Base-by-base conservation (phyloP, 2,113 vertebrate species). In the Rynchops niger region DNA sequence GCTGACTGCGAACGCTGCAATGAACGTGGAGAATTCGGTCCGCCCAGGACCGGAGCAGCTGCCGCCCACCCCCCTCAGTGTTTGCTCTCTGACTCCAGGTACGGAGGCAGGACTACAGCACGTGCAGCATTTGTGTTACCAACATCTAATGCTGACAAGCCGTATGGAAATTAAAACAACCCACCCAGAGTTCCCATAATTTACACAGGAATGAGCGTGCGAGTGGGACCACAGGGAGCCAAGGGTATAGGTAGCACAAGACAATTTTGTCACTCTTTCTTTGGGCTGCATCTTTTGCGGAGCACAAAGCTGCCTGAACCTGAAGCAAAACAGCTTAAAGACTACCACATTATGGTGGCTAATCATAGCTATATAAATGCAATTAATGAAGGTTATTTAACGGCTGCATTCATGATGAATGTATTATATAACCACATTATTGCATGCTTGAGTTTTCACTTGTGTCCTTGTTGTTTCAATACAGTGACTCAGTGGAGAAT, bases 381-480 rank as follows among this genome's bases (percentile, higher is more conserved):
- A 79, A 61, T 70, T 86, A 86, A 78, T 86, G 15, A 56, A 38
- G 40, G 29, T 17, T 88, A 81, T 67, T 96, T 87, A 87, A 65
- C 61, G 53, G n/a, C 17, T 82, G 47, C 17, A 29, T 89, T 92
- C 52, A 63, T 70, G 45, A 40, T 53, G 15, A 86, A 45, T 0
- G 1, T 43, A 30, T 66, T 91, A 56, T 61, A 76, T 67, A 76
- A 88, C 34, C 83, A 82, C 47, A 36, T n/a, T 72, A 74, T 61
- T 69, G 27, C 65, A 32, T 71, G 36, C 42, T 63, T 69, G 27
- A 34, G 47, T 84, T 93, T 94, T 95, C 86, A 70, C 72, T 92
- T 90, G 56, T 0, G 2, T 83, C 63, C 72, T 53, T 80, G 34
- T 56, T 91, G 40, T 81, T 95, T 92, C 82, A 74, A 15, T 83